Evolutionary conservation across 37 sponge, comb jelly and placozoan genomes (phyloP).

Genomic region (Ianthella basta): DNA sequence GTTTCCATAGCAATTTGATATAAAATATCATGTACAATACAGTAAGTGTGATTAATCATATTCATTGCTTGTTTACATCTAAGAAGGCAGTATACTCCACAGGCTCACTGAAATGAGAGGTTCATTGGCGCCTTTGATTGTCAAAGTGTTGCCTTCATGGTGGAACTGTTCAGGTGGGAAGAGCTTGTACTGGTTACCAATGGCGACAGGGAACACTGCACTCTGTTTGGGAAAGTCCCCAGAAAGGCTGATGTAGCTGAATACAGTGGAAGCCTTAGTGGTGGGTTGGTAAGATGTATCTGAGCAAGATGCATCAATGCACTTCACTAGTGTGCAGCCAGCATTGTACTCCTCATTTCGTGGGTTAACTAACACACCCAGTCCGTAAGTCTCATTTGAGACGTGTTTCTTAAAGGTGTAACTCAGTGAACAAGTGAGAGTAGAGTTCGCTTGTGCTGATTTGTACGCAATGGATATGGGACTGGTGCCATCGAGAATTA

Average conservation of each 20-base stretch:
- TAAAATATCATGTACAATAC: too few relatives aligned
- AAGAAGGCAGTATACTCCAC: too few relatives aligned
- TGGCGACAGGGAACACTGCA: not conserved
- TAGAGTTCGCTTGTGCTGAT: not conserved
- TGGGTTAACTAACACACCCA: not conserved
- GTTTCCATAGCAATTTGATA: too few relatives aligned
- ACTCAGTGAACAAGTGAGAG: not conserved
- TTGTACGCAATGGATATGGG: not conserved
- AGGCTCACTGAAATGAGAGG: constrained; percentile 32
- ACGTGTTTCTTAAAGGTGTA: not conserved
- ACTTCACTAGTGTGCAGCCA: not conserved
- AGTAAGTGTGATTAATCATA: too few relatives aligned
- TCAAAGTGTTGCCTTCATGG: too few relatives aligned
- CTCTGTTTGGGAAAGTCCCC: not conserved
- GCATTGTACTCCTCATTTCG: not conserved
- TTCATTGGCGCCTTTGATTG: not conserved
- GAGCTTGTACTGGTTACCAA: not conserved
- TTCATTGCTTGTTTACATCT: too few relatives aligned
- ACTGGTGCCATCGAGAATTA: not conserved
- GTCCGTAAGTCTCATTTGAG: not conserved
- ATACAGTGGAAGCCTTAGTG: not conserved
- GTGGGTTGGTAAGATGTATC: not conserved
- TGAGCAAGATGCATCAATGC: not conserved
- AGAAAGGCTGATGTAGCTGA: not conserved
- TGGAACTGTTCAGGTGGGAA: too few relatives aligned